Evolutionary conservation across 2,888 invertebrate species (phyloP), one percentile per base, ranked within the genome.

Genomic region (Ophonus ardosiacus): DNA sequence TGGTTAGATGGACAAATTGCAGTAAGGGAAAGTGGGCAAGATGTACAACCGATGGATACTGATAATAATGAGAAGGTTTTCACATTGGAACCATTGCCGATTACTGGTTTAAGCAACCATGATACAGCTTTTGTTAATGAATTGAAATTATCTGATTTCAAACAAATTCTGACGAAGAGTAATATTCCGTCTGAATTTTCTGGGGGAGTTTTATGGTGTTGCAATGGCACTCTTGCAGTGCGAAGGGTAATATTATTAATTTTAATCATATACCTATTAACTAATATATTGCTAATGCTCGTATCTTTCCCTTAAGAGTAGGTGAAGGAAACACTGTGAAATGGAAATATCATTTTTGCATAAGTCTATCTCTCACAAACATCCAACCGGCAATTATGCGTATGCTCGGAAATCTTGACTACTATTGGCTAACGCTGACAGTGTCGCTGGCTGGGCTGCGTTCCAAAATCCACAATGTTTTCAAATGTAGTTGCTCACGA

Each of bases 141-240:
- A 89, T 93, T 99, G 68, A 97, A 98, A 89, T 92, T 99, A 65
- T 97, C 98, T 0, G 97, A 99, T 89, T 97, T 98, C 88, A 97
- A 97, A 89, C 95, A 96, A 91, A 93, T 96, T 6, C 92, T 97
- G 17, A 93, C 93, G 86, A 96, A 95, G 88, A 92, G 94, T 88
- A 96, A 96, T 87, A 95, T 97, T 85, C 92, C 93, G 86, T 96
- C 97, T 0, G 99, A 99, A 91, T 97, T 98, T 91, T 95, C 95
- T 31, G 97, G 96, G 24, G 99, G 99, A 68, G 97, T 98, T 7
- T 93, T 99, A 1, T 97, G 98, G 94, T 98, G 99, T 92, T 97
- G 97, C 89, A 97, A 97, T 90, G 96, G 97, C 57, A 96, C 96
- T 0, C 94, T 99, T 81, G 98, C 98, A 5, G 94, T 99, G 65